A percentile compares a stretch with the other conserved stretches of the same genome.
These are phyloP conservation scores for Tachina grossa DNA, from an alignment of 2,888 invertebrate genomes.

Conservation along the genomic window DNA sequence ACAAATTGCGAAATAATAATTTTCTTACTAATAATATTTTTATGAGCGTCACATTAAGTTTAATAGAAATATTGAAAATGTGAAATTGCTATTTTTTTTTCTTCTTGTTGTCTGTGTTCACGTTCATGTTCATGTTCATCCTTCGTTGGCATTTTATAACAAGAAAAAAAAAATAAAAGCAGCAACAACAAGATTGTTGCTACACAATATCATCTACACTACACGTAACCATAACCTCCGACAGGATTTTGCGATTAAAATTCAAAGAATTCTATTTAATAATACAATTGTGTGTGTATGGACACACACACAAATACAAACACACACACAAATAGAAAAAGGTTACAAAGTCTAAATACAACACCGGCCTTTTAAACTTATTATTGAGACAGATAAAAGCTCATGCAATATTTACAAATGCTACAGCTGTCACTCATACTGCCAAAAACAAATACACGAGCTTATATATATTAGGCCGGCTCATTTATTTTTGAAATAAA, in stretches of 20 bases:
- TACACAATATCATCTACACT: constrained; percentile 23
- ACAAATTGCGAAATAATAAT: not conserved
- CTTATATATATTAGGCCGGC: constrained; percentile 30
- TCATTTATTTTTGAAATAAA: not conserved
- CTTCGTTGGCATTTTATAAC: constrained; percentile 37
- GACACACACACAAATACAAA: not conserved
- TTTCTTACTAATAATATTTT: not conserved
- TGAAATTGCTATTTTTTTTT: constrained; percentile 32
- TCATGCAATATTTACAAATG: constrained; percentile 60
- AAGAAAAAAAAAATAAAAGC: constrained; percentile 1
- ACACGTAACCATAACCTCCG: constrained; percentile 62
- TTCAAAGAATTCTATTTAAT: constrained; percentile 32
- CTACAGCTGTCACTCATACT: constrained; percentile 24
- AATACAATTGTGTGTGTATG: not conserved
- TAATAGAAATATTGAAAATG: constrained; percentile 41
- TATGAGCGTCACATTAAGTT: constrained; percentile 22
- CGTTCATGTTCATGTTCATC: constrained; percentile 48
- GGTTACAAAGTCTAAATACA: constrained; percentile 41
- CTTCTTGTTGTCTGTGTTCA: constrained; percentile 25
- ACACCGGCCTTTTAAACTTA: constrained; percentile 67
- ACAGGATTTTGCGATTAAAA: constrained; percentile 58
- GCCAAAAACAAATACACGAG: not conserved
- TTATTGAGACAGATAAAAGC: constrained; percentile 61
- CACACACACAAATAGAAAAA: not conserved
- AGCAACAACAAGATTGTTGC: constrained; percentile 35